Conservation (phyloP, 2,113 vertebrate species). For the Pseudorectes ferrugineus region DNA sequence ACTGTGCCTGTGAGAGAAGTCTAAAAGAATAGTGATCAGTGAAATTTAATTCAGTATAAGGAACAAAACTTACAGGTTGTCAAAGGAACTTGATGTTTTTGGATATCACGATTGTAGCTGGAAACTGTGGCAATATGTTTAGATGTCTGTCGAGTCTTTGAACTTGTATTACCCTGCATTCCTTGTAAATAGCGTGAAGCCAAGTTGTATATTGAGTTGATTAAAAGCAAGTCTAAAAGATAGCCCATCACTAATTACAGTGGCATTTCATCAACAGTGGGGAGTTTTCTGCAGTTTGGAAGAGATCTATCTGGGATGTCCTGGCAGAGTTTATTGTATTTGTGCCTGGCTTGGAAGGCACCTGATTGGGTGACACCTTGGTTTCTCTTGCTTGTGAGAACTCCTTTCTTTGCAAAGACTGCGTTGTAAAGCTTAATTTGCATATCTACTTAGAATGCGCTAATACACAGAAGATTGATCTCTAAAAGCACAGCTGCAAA, state of each 20-base stretch:
- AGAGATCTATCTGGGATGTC: not conserved
- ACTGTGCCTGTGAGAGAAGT: not conserved
- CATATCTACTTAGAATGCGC: not conserved
- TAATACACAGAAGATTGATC: not conserved
- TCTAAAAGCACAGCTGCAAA: not conserved
- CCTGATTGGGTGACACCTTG: not conserved
- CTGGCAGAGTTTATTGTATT: not conserved
- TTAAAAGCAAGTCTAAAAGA: not conserved
- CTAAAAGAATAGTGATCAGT: not conserved
- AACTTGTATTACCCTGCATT: not conserved
- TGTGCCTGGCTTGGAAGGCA: not conserved
- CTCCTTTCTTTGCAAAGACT: not conserved
- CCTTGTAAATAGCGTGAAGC: not conserved
- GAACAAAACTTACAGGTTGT: not conserved
- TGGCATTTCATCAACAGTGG: not conserved
- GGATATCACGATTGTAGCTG: not conserved
- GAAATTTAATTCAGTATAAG: not conserved
- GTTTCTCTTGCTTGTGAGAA: not conserved
- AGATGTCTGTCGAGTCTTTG: not conserved
- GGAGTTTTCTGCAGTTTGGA: not conserved
- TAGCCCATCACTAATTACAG: not conserved
- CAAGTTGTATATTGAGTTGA: not conserved
- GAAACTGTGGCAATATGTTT: not conserved
- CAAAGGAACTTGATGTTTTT: not conserved
- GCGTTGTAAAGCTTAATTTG: not conserved